Evolutionary conservation across 2,888 invertebrate species (phyloP), one percentile per base, ranked within the genome.

Genomic region (Micoletzkya japonica): DNA sequence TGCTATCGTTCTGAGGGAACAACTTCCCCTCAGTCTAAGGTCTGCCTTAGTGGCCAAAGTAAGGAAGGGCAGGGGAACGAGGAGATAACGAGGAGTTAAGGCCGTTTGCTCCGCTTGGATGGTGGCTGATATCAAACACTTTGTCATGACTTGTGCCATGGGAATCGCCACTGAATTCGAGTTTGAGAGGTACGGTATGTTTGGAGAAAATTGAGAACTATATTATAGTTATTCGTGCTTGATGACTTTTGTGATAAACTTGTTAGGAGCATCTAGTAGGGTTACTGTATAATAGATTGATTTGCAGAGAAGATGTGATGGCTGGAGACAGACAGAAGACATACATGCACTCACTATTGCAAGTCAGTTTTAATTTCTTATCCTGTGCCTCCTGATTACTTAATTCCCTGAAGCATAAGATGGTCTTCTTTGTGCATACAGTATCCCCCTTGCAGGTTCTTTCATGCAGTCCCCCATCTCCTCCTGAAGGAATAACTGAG

Each of bases 1-100:
- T 76, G 71, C 64, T 34, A 56, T 67, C 20, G 57, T 67, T n/a
- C 14, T 37, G 28, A 28, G 67, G 20, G 67, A 67, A 57, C 39
- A 39, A 30, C 44, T 67, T 26, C 67, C 67, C 24, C 32, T 67
- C 26, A 17, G 39, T 10, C 44, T 67, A 26, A 24, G 67, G 20
- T 32, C 37, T 3, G 44, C 24, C 56, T 30, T 36, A 28, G 57
- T 39, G 14, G 28, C 52, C 34, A 64, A 64, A 36, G 54, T 54
- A 7, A 24, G 54, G 10, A 44, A 44, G 44, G 44, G 10, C 44
- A 44, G 44, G 20, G 44, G 44, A 14, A 14, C 10, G 14, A 20
- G 44, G 10, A 44, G 44, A 44, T 44, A 44, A 10, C 14, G 44
- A 14, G 10, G 14, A 44, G 20, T 44, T 14, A 10, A 54, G 54